Evolutionary conservation across 2,797 vertebrate genomes (phyloP).

Genomic region (Todus mexicanus): DNA sequence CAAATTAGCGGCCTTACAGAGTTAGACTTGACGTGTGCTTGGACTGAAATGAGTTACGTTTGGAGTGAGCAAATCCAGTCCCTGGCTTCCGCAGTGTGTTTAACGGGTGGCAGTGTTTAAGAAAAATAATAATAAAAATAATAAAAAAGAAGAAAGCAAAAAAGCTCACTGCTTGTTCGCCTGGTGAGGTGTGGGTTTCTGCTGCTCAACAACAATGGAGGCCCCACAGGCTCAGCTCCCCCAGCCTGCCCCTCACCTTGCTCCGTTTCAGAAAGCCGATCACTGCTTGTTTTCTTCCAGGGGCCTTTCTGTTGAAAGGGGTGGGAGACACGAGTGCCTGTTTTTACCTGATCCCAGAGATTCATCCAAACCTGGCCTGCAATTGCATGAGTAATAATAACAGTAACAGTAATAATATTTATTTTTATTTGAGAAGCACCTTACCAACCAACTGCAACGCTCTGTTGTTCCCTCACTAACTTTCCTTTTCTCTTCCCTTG

Average conservation of each 20-base stretch:
- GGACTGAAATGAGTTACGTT: background rate
- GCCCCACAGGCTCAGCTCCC: background rate
- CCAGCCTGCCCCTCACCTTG: background rate
- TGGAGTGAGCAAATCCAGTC: slow-evolving; percentile 12
- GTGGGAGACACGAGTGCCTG: slow-evolving; percentile 69
- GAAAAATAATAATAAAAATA: background rate
- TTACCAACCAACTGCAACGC: slow-evolving; percentile 72
- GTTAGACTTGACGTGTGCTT: background rate
- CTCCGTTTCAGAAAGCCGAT: background rate
- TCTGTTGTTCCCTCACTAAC: slow-evolving; percentile 72
- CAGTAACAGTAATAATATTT: slow-evolving; percentile 62
- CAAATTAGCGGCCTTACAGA: background rate
- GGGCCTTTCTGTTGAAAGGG: slow-evolving; percentile 58
- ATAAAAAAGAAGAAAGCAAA: background rate
- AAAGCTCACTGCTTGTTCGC: background rate
- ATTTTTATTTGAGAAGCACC: slow-evolving; percentile 73
- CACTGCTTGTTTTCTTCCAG: slow-evolving; percentile 37
- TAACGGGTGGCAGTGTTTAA: background rate
- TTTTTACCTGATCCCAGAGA: slow-evolving; percentile 66
- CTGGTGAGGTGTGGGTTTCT: background rate
- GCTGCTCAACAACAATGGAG: background rate
- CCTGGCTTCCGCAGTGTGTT: background rate
- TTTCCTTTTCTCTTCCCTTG: slow-evolving; percentile 68
- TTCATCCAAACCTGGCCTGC: slow-evolving; percentile 75
- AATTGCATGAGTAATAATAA: slow-evolving; percentile 75